phyloP scores from a whole-genome alignment of 2,888 invertebrate species.

The Gymnosoma rotundatum region DNA sequence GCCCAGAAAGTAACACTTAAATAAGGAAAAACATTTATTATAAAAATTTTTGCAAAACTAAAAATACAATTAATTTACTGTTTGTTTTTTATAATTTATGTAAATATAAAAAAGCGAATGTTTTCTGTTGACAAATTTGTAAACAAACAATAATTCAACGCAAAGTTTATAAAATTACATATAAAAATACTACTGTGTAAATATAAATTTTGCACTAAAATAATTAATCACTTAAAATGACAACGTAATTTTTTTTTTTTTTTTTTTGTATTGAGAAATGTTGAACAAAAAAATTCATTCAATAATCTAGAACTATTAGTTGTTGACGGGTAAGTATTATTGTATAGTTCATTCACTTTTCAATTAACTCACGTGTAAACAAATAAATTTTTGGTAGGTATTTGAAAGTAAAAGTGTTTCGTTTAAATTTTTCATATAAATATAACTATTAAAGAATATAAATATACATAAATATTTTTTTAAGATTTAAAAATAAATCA shows the following conservation, averaged over 20 bases:
- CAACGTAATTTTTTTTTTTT: neutral
- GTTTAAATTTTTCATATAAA: neutral
- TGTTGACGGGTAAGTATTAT: neutral
- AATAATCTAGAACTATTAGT: neutral
- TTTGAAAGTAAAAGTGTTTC: slow-evolving; percentile 28
- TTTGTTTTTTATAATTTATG: too few species aligned
- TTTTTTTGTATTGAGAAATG: slow-evolving; percentile 3
- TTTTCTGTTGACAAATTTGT: slow-evolving; percentile 22
- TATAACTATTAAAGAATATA: too few species aligned
- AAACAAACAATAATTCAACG: slow-evolving; percentile 23
- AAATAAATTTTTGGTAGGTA: slow-evolving; percentile 13
- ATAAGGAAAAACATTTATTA: too few species aligned
- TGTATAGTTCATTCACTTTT: slow-evolving; percentile 52
- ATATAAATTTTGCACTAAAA: slow-evolving; percentile 24
- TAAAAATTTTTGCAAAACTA: too few species aligned
- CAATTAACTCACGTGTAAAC: slow-evolving; percentile 4
- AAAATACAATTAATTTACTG: too few species aligned
- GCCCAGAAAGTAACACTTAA: too few species aligned
- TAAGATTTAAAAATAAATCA: too few species aligned
- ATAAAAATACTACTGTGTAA: slow-evolving; percentile 7
- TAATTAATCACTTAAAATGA: slow-evolving; percentile 38
- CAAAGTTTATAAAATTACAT: neutral
- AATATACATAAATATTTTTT: too few species aligned
- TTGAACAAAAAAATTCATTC: slow-evolving; percentile 5
- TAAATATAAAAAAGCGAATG: neutral